Conservation (phyloP, 2,797 vertebrate species). For the Sylvia borin region DNA sequence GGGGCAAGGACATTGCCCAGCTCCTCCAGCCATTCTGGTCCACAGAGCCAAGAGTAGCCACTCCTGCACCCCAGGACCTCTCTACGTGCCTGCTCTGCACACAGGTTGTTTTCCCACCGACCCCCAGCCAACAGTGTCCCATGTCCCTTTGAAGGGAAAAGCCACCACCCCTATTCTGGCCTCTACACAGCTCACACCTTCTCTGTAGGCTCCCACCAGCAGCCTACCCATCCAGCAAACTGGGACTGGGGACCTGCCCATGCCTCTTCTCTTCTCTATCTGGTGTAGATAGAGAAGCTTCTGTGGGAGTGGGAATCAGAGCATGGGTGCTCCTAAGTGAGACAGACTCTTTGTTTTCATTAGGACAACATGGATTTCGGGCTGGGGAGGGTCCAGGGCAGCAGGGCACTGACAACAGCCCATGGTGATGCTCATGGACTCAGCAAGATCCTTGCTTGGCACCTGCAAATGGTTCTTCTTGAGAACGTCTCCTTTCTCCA, state of each 20-base stretch:
- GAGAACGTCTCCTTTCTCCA: neutral
- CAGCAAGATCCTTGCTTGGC: neutral
- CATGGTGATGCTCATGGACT: neutral
- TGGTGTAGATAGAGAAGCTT: neutral
- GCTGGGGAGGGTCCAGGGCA: neutral
- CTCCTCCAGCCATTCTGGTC: neutral
- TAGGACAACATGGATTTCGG: neutral
- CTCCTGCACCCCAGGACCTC: neutral
- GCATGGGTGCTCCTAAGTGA: neutral
- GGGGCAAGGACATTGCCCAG: neutral
- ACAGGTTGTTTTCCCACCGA: neutral
- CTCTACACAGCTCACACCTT: neutral
- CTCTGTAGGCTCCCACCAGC: neutral
- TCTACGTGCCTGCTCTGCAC: neutral
- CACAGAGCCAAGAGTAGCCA: rapidly evolving
- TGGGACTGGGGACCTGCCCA: neutral
- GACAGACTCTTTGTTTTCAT: rapidly evolving
- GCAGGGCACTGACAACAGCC: neutral
- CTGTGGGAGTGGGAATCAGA: neutral
- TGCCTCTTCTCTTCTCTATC: neutral
- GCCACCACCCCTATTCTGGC: neutral
- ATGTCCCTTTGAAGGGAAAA: neutral
- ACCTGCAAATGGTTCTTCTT: neutral
- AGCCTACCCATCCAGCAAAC: neutral
- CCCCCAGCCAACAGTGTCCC: neutral